Conservation (phyloP, 2,888 invertebrate species). For the Yponomeuta evonymella region DNA sequence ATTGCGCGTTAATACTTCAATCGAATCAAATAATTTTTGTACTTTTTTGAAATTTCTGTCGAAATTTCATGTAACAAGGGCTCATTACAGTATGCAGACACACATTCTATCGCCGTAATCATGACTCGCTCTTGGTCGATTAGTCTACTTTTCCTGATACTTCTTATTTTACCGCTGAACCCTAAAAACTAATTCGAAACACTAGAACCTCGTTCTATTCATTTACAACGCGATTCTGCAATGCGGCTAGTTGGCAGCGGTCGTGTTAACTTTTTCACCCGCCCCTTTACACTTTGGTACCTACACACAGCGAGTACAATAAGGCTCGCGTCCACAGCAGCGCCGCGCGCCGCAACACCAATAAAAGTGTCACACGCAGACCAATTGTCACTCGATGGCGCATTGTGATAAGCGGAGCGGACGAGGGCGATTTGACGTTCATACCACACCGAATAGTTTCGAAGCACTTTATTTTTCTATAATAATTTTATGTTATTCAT, state of each 20-base stretch:
- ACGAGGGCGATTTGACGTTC: no score
- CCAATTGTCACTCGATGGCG: background rate
- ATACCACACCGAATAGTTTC: no score
- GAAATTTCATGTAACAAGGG: no score
- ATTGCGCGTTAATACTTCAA: no score
- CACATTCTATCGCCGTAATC: no score
- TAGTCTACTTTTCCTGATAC: no score
- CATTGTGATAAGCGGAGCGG: background rate
- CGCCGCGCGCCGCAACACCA: background rate
- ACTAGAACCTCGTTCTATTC: background rate
- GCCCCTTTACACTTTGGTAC: background rate
- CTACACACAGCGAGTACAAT: background rate
- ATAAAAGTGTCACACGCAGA: conserved; percentile 9
- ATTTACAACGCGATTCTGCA: background rate
- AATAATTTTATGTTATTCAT: no score
- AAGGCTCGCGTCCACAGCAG: background rate
- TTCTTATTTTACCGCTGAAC: background rate
- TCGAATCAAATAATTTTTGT: no score
- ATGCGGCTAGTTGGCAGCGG: background rate
- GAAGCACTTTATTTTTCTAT: no score
- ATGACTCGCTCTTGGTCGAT: no score
- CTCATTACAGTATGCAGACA: no score
- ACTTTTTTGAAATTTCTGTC: no score
- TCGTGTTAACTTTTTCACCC: background rate
- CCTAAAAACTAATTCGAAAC: background rate